Percentiles rank a stretch among this genome's conserved stretches.
These are phyloP conservation scores for Chelon labrosus DNA, from an alignment of 2,797 vertebrate species.

Conservation along the genomic window DNA sequence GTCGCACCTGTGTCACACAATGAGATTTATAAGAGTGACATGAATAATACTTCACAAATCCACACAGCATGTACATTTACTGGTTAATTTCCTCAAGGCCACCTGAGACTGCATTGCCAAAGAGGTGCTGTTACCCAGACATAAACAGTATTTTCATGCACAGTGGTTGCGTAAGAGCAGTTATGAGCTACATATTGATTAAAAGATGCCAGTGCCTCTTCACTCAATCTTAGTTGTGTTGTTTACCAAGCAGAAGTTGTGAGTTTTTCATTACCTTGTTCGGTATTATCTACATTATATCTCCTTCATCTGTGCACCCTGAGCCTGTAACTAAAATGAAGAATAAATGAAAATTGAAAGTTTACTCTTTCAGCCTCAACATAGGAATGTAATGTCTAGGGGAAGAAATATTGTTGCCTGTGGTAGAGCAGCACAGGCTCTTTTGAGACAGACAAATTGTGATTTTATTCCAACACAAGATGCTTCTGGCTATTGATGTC, in stretches of 20 bases:
- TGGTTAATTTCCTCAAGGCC: neutral
- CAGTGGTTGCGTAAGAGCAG: neutral
- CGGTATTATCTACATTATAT: conserved; percentile 20
- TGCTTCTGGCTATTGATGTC: conserved; percentile 67
- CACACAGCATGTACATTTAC: neutral
- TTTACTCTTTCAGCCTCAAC: conserved; percentile 29
- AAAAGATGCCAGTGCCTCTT: neutral
- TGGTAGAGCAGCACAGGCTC: conserved; percentile 57
- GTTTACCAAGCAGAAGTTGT: conserved; percentile 19
- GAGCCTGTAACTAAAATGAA: conserved; percentile 40
- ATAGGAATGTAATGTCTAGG: conserved; percentile 39
- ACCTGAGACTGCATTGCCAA: neutral
- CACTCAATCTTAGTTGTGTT: neutral
- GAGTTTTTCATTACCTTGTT: conserved; percentile 26
- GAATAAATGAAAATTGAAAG: conserved; percentile 49
- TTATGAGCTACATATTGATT: conserved; percentile 7
- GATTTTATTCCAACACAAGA: conserved; percentile 66
- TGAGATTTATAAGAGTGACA: conserved; percentile 11
- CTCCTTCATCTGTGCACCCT: conserved; percentile 21
- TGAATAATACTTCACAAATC: conserved; percentile 9
- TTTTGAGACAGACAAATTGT: conserved; percentile 61
- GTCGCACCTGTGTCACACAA: conserved; percentile 6
- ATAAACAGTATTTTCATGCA: conserved; percentile 1
- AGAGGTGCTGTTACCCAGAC: neutral
- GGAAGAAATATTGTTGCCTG: conserved; percentile 60